A percentile compares a stretch with the other conserved stretches of the same genome.
These are phyloP conservation scores for Actias luna DNA, from an alignment of 2,888 invertebrate species.

Conservation along the genomic window DNA sequence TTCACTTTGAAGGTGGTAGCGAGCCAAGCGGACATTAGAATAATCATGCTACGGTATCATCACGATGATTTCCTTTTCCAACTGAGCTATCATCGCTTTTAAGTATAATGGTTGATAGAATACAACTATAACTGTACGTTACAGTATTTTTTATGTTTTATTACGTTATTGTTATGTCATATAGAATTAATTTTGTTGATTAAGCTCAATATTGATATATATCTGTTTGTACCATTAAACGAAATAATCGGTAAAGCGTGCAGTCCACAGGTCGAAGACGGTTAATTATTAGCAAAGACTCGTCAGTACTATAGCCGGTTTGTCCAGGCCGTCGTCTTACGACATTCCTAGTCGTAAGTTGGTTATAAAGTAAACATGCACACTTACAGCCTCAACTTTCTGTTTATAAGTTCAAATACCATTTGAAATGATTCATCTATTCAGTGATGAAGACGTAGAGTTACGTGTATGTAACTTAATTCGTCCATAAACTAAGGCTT, in stretches of 20 bases:
- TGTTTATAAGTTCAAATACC: not conserved
- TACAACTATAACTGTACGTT: no score
- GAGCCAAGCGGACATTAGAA: no score
- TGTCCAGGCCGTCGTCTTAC: constrained; percentile 63
- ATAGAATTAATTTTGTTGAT: not conserved
- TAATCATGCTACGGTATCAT: no score
- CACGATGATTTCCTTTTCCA: no score
- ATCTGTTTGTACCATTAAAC: constrained; percentile 60
- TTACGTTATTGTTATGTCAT: not conserved
- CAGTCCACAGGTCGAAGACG: constrained; percentile 69
- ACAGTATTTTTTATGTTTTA: no score
- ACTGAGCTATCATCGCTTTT: no score
- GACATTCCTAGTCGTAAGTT: constrained; percentile 54
- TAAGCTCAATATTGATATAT: constrained; percentile 14
- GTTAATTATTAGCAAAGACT: constrained; percentile 74
- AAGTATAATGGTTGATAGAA: no score
- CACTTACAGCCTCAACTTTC: not conserved
- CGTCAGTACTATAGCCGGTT: constrained; percentile 59
- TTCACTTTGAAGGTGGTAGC: no score
- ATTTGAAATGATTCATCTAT: not conserved
- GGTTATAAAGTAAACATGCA: not conserved
- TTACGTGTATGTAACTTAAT: constrained; percentile 41
- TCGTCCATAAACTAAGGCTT: constrained; percentile 44
- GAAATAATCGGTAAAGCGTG: constrained; percentile 50
- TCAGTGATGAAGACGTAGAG: not conserved